These are phyloP conservation scores for Trichogramma dendrolimi DNA, from an alignment of 2,888 invertebrate species.

Conservation along the genomic window DNA sequence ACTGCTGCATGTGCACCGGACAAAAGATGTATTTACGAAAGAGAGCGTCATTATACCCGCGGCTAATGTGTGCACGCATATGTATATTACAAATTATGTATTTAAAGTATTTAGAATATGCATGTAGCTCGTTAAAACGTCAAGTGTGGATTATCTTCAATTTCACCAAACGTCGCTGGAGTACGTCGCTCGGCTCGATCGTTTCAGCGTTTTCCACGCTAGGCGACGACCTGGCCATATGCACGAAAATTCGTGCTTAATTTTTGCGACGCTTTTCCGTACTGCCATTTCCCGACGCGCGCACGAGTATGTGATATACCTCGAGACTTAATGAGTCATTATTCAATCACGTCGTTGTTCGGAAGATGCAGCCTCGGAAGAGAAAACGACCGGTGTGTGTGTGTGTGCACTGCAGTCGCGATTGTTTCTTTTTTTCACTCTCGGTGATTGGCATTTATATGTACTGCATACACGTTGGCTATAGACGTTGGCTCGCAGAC, in stretches of 20 bases:
- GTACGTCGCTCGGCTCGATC: no score
- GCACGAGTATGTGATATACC: background rate
- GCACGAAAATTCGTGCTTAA: no score
- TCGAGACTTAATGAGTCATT: conserved; percentile 18
- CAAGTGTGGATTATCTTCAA: conserved; percentile 26
- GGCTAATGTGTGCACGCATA: conserved; percentile 3
- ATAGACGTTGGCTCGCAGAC: no score
- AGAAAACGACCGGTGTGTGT: no score
- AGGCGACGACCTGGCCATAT: no score
- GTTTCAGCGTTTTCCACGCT: no score
- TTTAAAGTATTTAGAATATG: conserved; percentile 15
- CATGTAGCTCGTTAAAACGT: conserved; percentile 31
- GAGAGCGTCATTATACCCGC: background rate
- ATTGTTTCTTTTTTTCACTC: conserved; percentile 4
- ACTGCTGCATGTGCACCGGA: no score
- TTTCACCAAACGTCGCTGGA: conserved; percentile 5
- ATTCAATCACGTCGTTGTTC: conserved; percentile 24
- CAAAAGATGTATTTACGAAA: no score
- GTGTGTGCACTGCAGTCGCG: conserved; percentile 6
- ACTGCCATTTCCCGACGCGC: background rate
- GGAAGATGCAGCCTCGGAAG: background rate
- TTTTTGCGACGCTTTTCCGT: no score
- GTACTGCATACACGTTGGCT: background rate
- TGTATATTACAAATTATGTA: conserved; percentile 26
- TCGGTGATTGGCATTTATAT: background rate